phyloP scores from a whole-genome alignment of 2,797 vertebrate genomes.

The Enteromius unitaeniatus region DNA sequence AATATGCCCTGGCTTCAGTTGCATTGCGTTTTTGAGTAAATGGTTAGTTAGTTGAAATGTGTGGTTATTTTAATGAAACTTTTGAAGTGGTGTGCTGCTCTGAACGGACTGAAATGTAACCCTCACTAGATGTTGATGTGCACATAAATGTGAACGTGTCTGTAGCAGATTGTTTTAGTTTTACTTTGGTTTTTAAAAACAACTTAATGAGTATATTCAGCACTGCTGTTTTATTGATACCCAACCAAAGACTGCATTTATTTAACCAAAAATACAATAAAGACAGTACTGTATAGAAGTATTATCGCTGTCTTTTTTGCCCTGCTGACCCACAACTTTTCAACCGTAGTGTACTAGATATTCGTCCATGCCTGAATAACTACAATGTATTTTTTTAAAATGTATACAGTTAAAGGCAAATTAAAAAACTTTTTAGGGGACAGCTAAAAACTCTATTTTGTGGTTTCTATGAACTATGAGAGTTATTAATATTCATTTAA shows the following conservation, averaged over 20 bases:
- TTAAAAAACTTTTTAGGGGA: background rate
- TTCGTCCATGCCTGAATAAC: background rate
- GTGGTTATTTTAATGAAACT: background rate
- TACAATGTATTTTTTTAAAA: background rate
- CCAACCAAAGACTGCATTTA: background rate
- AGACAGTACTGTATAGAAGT: background rate
- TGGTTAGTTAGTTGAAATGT: slow-evolving; percentile 3
- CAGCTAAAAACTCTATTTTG: background rate
- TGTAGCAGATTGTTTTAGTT: background rate
- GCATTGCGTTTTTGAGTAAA: background rate
- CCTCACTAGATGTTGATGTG: background rate
- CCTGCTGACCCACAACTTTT: background rate
- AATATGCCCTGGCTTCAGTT: background rate
- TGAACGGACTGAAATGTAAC: background rate
- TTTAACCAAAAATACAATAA: background rate
- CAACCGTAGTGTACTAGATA: background rate
- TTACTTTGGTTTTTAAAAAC: background rate
- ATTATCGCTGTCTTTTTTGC: background rate
- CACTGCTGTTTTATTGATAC: slow-evolving; percentile 21
- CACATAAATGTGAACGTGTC: background rate
- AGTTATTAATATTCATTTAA: background rate
- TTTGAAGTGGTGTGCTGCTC: background rate
- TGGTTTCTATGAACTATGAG: background rate
- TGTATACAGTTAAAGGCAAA: background rate
- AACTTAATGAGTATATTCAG: background rate